Evolutionary conservation across 2,888 invertebrate genomes (phyloP).

Genomic region (Meliscaeva auricollis): DNA sequence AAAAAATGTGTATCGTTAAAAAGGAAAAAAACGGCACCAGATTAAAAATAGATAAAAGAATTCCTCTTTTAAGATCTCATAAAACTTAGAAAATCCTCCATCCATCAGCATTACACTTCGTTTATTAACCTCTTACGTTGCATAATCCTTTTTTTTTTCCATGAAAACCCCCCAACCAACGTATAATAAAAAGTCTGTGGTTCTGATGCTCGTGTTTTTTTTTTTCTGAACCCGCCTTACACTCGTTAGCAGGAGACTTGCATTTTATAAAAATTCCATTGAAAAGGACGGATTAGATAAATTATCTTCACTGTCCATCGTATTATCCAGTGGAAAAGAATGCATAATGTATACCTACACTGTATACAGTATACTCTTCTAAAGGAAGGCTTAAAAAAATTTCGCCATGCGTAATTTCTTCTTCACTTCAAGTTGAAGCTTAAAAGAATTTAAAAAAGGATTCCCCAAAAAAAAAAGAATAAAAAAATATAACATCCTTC

Average conservation of each 20-base stretch:
- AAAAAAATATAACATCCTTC: background rate
- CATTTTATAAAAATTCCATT: constrained; percentile 42
- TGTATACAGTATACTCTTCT: too few relatives aligned
- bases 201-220: background rate
- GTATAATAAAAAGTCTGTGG: too few relatives aligned
- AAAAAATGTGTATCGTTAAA: background rate
- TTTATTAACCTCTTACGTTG: constrained; percentile 20
- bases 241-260: constrained; percentile 29
- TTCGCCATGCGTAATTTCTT: background rate
- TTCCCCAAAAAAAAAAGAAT: background rate
- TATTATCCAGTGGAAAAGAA: constrained; percentile 3
- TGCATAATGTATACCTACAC: background rate
- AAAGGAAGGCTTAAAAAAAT: background rate
- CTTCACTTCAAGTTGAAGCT: background rate
- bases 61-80: background rate
- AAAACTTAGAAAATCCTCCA: constrained; percentile 18
- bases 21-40: background rate
- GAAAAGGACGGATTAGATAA: constrained; percentile 56
- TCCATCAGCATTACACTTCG: background rate
- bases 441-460: background rate
- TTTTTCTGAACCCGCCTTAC: background rate
- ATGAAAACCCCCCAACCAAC: background rate
- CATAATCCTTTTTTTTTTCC: constrained; percentile 1
- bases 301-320: constrained; percentile 44
- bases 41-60: background rate